Evolutionary conservation across 2,888 invertebrate genomes (phyloP), one percentile per base, ranked within the genome.

Genomic region (Aricia artaxerxes): DNA sequence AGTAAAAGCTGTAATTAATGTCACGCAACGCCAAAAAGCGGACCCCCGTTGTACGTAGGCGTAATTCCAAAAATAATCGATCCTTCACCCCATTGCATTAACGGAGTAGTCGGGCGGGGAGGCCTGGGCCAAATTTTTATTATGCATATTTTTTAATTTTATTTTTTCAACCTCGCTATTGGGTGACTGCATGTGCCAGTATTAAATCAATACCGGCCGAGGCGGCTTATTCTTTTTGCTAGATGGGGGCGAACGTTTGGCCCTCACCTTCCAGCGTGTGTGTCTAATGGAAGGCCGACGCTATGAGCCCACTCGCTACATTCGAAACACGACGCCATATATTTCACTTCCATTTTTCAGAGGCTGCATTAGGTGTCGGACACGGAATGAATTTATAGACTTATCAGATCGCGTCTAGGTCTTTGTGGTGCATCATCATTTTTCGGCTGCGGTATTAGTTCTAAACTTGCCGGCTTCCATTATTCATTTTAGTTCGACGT

Each of bases 81-180:
- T 90, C 84, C 86, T 85, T 87, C 88, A 87, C 89, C 89, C 89
- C 85, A 84, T 84, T 82, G 85, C 86, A 87, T 88, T 88, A 88
- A 84, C 84, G 79, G 87, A 88, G 88, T 85, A 87, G 87, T 86
- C 83, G 84, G 82, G 85, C 83, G 84, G 88, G 88, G 87, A 87
- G 90, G 88, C 90, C 92, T 90, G 91, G 93, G 91, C 91, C 91
- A 92, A 91, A 93, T 92, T 92, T 93, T 93, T 84, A 85, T 85
- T 85, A 85, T 85, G 85, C 85, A 85, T 85, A 93, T 92, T 93
- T 93, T 92, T 92, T 92, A 91, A 91, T 91, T 93, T 92, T 90
- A 90, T 91, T 92, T 92, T 90, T 86, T 89, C 85, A 87, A 90
- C 90, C 84, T 82, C 84, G 85, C 85, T 85, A 86, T 84, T 87